Evolutionary conservation across 2,113 vertebrate species (phyloP), one percentile per base, ranked within the genome.

Genomic region (Lutjanus erythropterus): DNA sequence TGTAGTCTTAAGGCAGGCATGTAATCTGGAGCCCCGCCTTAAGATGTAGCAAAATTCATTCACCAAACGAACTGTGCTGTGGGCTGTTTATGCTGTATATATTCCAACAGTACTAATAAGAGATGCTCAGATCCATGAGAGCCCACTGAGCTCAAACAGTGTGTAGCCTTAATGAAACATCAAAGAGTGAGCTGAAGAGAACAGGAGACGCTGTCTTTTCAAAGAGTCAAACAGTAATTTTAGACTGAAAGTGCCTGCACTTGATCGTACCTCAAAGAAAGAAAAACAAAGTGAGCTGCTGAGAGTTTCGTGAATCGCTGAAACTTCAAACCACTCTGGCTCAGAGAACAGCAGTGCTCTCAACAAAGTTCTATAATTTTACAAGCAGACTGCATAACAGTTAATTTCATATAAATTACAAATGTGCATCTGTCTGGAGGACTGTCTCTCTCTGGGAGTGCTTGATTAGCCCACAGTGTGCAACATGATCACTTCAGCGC

Each of bases 191-290:
- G 37, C 5, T 55, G 66, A 68, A 19, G 4, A 52, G 27, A 67
- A 47, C 29, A 18, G 31, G 10, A 39, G 29, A 15, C 10, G 44
- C 5, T 27, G 31, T 19, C 53, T 61, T 53, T 56, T 41, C 15
- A 37, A n/a, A 61, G 41, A 68, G 10, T 71, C 59, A 29, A 14
- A 49, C 15, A 12, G 31, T 46, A 16, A 76, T 18, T 44, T 59
- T 9, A 10, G 14, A 41, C 56, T 3, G 42, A 27, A 25, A 53
- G 5, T 2, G 29, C 55, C 56, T 27, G 21, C 14, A 23, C 39
- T 70, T 47, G 47, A 74, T 71, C 14, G 4, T 31, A 39, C 52
- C 49, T 49, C 66, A 55, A 72, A 73, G 77, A 60, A 27, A 46
- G 5, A 61, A 61, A 25, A 27, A 70, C 25, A 25, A 27, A 70